Conservation (phyloP, 2,888 invertebrate genomes). For the Diarsia brunnea region DNA sequence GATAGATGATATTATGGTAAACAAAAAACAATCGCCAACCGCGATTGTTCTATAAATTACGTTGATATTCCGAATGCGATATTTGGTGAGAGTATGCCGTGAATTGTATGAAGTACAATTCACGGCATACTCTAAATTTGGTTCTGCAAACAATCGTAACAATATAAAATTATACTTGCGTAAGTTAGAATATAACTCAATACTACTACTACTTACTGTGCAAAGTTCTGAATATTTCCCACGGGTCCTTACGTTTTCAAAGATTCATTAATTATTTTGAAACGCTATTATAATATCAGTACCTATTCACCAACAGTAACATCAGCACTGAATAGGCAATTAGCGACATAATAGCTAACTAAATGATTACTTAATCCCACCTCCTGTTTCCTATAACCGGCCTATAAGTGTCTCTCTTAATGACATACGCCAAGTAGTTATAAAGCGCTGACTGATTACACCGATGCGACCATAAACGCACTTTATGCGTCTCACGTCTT, state of each 20-base stretch:
- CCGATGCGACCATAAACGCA: conserved; percentile 56
- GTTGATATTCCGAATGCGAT: conserved; percentile 26
- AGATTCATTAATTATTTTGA: conserved; percentile 35
- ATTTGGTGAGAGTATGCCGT: conserved; percentile 40
- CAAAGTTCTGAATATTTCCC: conserved; percentile 56
- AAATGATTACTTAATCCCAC: conserved; percentile 18
- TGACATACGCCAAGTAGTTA: conserved; percentile 33
- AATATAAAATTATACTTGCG: conserved; percentile 57
- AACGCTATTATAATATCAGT: conserved; percentile 28
- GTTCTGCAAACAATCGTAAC: conserved; percentile 54
- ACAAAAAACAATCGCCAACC: conserved; percentile 48
- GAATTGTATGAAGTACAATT: conserved; percentile 42
- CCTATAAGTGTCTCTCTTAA: conserved; percentile 31
- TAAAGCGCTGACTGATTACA: conserved; percentile 50
- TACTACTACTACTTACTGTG: conserved; percentile 36
- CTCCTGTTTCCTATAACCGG: conserved; percentile 19
- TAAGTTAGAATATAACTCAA: conserved; percentile 41
- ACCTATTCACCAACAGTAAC: conserved; percentile 29
- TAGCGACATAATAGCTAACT: conserved; percentile 23
- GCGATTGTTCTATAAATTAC: conserved; percentile 32
- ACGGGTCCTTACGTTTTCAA: conserved; percentile 42
- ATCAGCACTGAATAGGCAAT: conserved; percentile 24
- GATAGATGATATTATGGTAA: conserved; percentile 54
- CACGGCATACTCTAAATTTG: too few relatives aligned
- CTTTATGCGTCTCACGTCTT: conserved; percentile 57